Conservation (phyloP, 2,888 invertebrate species). For the Aradus depressus region DNA sequence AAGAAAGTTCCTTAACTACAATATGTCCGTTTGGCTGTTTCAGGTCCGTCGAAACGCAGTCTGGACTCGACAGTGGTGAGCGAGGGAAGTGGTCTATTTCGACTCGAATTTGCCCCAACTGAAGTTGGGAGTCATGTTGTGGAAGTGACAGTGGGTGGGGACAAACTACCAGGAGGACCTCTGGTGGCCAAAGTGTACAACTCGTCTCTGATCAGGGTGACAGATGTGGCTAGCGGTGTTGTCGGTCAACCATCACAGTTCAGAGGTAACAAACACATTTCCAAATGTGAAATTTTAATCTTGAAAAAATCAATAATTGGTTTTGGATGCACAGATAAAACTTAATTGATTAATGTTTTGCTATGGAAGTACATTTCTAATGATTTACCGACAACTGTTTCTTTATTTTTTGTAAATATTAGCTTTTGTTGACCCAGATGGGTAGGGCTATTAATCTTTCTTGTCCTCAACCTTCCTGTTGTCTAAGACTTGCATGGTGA, state of each 20-base stretch:
- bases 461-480: too few species aligned
- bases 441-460: too few species aligned
- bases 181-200: conserved; percentile 91
- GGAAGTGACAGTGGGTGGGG: conserved; percentile 80
- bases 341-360: background rate
- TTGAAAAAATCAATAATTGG: background rate
- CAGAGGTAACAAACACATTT: conserved; percentile 66
- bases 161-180: conserved; percentile 80
- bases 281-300: background rate
- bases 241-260: conserved; percentile 96
- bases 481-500: too few species aligned
- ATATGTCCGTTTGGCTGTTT: background rate
- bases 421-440: too few species aligned
- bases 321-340: background rate
- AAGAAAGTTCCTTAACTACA: background rate
- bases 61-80: conserved; percentile 73
- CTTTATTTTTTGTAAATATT: too few species aligned
- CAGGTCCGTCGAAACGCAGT: conserved; percentile 71
- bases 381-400: too few species aligned
- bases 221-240: conserved; percentile 84
- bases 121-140: conserved; percentile 93
- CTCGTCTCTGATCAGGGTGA: conserved; percentile 83
- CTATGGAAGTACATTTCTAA: background rate
- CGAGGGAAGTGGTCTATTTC: conserved; percentile 66
- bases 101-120: conserved; percentile 82